phyloP scores from a whole-genome alignment of 1,140 invertebrate genomes.

The Drosophila tsacasi region DNA sequence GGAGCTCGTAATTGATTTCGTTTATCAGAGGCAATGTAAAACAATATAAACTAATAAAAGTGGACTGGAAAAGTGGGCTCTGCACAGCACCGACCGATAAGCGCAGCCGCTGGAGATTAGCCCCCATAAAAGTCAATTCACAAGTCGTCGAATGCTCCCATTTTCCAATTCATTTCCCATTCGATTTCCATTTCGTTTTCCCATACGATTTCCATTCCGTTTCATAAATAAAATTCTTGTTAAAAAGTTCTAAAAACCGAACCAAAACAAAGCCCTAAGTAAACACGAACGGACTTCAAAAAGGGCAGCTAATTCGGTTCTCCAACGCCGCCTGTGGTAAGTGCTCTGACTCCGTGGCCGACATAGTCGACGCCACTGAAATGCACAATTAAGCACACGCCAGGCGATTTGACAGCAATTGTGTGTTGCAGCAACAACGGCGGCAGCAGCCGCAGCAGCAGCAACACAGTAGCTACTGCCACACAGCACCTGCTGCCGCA shows the following conservation, averaged over 20 bases:
- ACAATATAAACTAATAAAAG: conserved; percentile 61
- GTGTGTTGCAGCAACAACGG: conserved; percentile 37
- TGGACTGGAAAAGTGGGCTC: conserved; percentile 26
- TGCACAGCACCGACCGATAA: conserved; percentile 48
- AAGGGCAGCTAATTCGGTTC: conserved; percentile 36
- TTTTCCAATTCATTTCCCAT: conserved; percentile 9
- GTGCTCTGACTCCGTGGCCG: conserved; percentile 23
- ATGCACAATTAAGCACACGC: conserved; percentile 67
- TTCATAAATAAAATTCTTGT: conserved; percentile 62
- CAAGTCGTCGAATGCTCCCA: conserved; percentile 39
- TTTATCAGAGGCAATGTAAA: conserved; percentile 71
- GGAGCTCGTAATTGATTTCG: conserved; percentile 62
- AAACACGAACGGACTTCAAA: conserved; percentile 47
- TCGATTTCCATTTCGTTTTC: conserved; percentile 12
- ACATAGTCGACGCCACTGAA: conserved; percentile 26
- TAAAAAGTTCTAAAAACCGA: conserved; percentile 64
- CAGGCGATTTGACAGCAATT: conserved; percentile 68
- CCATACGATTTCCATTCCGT: background rate
- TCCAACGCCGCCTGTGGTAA: conserved; percentile 13
- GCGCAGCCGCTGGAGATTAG: conserved; percentile 15
- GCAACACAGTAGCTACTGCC: conserved; percentile 16
- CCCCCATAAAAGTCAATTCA: conserved; percentile 59
- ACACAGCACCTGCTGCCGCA: conserved; percentile 25
- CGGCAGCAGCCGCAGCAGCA: background rate
- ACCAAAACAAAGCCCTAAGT: conserved; percentile 39